These are phyloP conservation scores for Maniola hyperantus DNA, from an alignment of 2,888 invertebrate species.

Conservation along the genomic window DNA sequence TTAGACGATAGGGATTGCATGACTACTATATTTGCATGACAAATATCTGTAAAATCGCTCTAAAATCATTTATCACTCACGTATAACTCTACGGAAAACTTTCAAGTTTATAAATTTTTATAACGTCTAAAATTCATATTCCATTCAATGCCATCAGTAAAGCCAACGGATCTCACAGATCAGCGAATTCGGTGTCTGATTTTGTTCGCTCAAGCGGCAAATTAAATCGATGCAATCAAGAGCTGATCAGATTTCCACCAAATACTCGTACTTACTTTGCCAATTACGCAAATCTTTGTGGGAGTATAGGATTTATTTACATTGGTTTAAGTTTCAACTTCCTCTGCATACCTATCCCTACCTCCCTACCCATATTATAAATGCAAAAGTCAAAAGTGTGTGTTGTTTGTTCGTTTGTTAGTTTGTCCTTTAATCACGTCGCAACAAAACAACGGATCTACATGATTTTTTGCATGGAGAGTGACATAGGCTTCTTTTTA, in stretches of 20 bases:
- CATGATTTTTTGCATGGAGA: no score
- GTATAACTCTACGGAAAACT: background rate
- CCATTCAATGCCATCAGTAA: background rate
- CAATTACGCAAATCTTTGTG: background rate
- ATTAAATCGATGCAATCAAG: conserved; percentile 26
- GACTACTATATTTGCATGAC: no score
- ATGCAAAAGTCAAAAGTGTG: no score
- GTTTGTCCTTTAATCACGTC: no score
- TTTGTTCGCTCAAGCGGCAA: conserved; percentile 20
- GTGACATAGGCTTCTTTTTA: no score
- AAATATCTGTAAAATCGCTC: no score
- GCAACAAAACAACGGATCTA: no score
- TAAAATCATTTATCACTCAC: no score
- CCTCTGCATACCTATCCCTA: no score
- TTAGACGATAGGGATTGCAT: no score
- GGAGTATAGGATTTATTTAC: background rate
- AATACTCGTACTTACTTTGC: background rate
- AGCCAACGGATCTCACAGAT: background rate
- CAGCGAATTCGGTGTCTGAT: conserved; percentile 9
- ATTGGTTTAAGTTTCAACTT: background rate
- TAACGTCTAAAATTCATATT: background rate
- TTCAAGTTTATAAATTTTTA: background rate
- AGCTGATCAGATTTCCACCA: conserved; percentile 17
- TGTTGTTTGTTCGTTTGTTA: no score
- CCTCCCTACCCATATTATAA: no score